These are phyloP conservation scores for Epinephelus cyanopodus DNA, from an alignment of 2,113 vertebrate genomes.

Conservation along the genomic window DNA sequence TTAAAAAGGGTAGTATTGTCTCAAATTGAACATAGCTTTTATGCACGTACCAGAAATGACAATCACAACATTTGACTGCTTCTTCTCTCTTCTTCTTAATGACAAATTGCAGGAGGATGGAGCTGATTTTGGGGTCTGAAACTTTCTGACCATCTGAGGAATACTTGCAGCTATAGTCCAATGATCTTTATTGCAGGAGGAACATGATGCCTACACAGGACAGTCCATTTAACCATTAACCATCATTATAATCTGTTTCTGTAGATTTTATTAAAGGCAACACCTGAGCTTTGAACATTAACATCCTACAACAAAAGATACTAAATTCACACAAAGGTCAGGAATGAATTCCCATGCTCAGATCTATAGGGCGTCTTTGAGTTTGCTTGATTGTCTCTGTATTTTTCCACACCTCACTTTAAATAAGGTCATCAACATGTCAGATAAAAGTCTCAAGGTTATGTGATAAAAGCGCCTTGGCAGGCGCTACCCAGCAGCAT, in stretches of 20 bases:
- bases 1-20: too few relatives aligned
- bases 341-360: neutral
- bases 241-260: neutral
- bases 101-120: too few relatives aligned
- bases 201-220: neutral
- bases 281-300: neutral
- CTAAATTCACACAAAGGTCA: neutral
- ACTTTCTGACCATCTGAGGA: too few relatives aligned
- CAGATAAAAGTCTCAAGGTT: conserved; percentile 3
- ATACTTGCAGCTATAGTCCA: neutral
- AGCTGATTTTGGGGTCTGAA: too few relatives aligned
- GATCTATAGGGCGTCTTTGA: neutral
- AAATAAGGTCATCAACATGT: neutral
- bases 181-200: neutral
- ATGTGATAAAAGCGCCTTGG: neutral
- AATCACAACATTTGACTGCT: too few relatives aligned
- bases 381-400: neutral
- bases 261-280: neutral
- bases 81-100: too few relatives aligned
- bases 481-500: neutral
- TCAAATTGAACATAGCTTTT: too few relatives aligned
- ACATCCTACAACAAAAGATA: neutral
- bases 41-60: too few relatives aligned
- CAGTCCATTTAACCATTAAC: neutral
- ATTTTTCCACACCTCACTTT: neutral